Evolutionary conservation across 35 echinoderm and acorn worm species (phyloP).

Genomic region (Holothuria glaberrima): DNA sequence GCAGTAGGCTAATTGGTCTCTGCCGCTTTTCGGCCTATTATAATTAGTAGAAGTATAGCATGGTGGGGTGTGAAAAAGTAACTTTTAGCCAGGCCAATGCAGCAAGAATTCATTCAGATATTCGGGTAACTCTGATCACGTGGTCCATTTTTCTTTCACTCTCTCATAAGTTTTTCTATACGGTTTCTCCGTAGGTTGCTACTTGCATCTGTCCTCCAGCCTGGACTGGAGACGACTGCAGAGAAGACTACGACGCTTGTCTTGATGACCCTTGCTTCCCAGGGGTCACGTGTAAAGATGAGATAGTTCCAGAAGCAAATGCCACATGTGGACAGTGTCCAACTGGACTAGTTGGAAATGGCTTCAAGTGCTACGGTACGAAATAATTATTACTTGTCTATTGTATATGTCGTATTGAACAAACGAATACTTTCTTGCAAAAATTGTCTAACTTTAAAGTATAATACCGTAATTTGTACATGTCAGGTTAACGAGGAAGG

Average conservation of each 20-base stretch:
- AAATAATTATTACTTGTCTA: neutral
- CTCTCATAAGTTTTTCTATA: no score
- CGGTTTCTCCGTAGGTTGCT: slow-evolving; percentile 63
- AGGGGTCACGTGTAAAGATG: slow-evolving; percentile 78
- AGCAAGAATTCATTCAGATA: no score
- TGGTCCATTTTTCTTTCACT: no score
- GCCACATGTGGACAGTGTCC: slow-evolving; percentile 78
- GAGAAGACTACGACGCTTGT: slow-evolving; percentile 73
- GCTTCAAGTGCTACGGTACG: slow-evolving; percentile 86
- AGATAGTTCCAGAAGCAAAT: slow-evolving; percentile 59
- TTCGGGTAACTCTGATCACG: no score
- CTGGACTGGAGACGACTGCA: slow-evolving; percentile 73
- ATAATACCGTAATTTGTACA: neutral
- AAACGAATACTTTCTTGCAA: no score
- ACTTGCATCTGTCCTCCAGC: slow-evolving; percentile 67
- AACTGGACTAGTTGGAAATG: slow-evolving; percentile 73
- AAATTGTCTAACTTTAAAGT: neutral
- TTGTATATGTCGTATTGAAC: neutral
- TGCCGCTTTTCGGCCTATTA: no score
- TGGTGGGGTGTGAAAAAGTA: no score
- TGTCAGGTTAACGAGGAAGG: no score
- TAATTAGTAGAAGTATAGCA: no score
- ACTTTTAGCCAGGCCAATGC: no score
- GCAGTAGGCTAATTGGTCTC: no score
- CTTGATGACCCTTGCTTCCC: slow-evolving; percentile 77